Evolutionary conservation across 2,888 invertebrate genomes (phyloP).

Genomic region (Agonopterix alstromeriana): DNA sequence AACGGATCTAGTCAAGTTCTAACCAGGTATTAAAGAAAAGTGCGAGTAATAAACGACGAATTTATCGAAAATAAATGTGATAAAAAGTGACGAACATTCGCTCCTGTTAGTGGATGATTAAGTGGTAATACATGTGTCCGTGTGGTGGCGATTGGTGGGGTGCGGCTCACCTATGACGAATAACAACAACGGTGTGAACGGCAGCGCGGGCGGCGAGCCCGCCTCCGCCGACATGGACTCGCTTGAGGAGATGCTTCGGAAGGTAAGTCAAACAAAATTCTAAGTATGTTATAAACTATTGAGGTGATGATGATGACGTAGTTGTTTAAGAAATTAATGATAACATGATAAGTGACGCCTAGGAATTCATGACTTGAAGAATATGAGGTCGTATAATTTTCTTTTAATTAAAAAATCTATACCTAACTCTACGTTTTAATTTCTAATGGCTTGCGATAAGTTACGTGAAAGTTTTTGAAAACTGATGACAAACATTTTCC

Average conservation of each 20-base stretch:
- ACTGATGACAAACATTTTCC: too few species aligned
- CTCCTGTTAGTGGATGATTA: constrained; percentile 8
- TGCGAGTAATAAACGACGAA: constrained; percentile 10
- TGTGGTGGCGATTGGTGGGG: constrained; percentile 30
- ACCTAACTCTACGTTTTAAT: too few species aligned
- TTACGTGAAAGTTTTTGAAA: too few species aligned
- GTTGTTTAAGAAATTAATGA: too few species aligned
- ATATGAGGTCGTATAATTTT: too few species aligned
- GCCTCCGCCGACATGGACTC: constrained; percentile 84
- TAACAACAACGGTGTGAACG: constrained; percentile 79
- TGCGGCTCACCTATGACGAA: constrained; percentile 76
- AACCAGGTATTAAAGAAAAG: constrained; percentile 2
- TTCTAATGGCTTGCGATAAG: too few species aligned
- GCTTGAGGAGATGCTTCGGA: constrained; percentile 86
- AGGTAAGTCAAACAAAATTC: constrained; percentile 69
- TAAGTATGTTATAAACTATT: neutral
- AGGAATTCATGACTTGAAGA: too few species aligned
- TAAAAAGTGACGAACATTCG: neutral
- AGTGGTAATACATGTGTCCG: constrained; percentile 21
- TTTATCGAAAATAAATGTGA: neutral
- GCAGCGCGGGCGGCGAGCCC: constrained; percentile 78
- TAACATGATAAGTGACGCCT: too few species aligned
- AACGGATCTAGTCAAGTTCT: neutral
- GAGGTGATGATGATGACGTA: too few species aligned
- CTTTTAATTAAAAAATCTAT: too few species aligned